Percentiles rank a stretch among this genome's conserved stretches.
phyloP scores from a whole-genome alignment of 2,113 vertebrate species.

The Zosterops lateralis region DNA sequence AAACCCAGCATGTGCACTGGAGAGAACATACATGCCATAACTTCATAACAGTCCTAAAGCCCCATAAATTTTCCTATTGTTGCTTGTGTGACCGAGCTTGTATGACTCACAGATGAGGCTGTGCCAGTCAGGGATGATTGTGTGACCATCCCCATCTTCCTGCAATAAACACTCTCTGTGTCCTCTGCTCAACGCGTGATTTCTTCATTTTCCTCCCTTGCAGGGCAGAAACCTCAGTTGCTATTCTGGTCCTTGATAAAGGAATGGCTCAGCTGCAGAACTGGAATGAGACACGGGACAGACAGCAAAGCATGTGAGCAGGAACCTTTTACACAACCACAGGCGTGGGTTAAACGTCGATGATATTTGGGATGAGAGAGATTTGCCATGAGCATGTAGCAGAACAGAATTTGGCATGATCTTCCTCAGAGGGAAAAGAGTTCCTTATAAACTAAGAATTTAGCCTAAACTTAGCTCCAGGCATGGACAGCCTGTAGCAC shows the following conservation, averaged over 20 bases:
- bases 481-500: not conserved
- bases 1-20: not conserved
- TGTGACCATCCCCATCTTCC: not conserved
- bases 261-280: not conserved
- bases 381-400: not conserved
- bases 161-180: slow-evolving; percentile 1
- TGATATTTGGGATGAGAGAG: not conserved
- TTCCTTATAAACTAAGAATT: not conserved
- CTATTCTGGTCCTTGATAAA: slow-evolving; percentile 36
- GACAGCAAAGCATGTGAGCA: not conserved
- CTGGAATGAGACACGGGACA: not conserved
- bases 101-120: slow-evolving; percentile 7
- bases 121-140: not conserved
- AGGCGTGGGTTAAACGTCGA: rapidly evolving
- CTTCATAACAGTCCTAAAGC: not conserved
- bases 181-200: not conserved
- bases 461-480: not conserved
- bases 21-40: not conserved
- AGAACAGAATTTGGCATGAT: not conserved
- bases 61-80: not conserved
- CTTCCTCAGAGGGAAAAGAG: not conserved
- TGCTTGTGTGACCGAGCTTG: not conserved
- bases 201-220: slow-evolving; percentile 7
- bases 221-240: slow-evolving; percentile 3
- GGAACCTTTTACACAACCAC: not conserved